These are phyloP conservation scores for human (Homo sapiens) DNA, from an alignment of 2,113 vertebrate genomes.

Conservation along the genomic window DNA sequence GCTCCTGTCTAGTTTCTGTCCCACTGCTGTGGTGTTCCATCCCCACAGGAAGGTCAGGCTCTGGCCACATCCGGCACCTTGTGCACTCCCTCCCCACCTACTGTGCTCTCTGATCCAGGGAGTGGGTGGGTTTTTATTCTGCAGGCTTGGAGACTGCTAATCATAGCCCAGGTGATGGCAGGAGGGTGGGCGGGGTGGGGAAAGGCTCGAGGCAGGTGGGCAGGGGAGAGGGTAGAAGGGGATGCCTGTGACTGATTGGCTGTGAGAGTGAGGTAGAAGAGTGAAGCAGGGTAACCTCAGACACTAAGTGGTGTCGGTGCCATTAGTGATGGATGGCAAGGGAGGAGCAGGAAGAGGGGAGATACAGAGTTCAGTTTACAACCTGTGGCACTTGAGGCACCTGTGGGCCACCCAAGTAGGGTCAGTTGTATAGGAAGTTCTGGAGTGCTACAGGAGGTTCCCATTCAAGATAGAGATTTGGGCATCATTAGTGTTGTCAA, in stretches of 20 bases:
- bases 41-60: background rate
- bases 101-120: background rate
- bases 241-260: too few relatives aligned
- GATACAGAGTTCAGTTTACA: background rate
- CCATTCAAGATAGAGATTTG: background rate
- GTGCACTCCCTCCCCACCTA: fast-evolving
- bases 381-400: background rate
- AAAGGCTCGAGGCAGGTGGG: background rate
- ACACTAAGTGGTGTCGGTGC: background rate
- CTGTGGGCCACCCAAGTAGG: background rate
- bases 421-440: too few relatives aligned
- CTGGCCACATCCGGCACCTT: background rate
- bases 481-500: background rate
- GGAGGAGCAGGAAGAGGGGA: background rate
- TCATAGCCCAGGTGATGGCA: background rate
- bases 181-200: background rate
- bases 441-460: background rate
- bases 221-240: background rate
- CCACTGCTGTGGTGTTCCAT: fast-evolving
- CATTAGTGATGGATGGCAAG: background rate
- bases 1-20: fast-evolving
- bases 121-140: background rate
- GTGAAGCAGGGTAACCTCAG: background rate
- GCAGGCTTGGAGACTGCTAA: background rate
- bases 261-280: background rate